A percentile compares a stretch with the other conserved stretches of the same genome.
phyloP scores from a whole-genome alignment of 2,113 vertebrate species.

The Sitta europaea region DNA sequence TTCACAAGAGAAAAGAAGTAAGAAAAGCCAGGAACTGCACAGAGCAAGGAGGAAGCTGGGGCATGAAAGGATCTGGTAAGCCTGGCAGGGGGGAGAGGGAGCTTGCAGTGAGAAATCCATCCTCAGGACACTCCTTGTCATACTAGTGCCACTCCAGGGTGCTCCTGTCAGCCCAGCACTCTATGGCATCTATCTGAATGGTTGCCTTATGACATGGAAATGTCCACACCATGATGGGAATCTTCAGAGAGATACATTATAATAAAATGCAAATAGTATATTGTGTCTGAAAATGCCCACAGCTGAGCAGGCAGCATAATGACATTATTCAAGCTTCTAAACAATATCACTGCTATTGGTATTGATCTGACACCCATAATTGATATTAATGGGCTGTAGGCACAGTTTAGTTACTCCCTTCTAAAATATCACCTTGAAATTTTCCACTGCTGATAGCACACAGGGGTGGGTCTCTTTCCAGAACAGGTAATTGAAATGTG shows the following conservation, averaged over 20 bases:
- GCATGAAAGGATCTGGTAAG: rapidly evolving
- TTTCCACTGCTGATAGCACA: neutral
- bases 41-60: neutral
- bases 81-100: neutral
- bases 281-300: neutral
- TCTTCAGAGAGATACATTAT: neutral
- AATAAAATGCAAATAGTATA: neutral
- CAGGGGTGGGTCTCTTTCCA: neutral
- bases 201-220: neutral
- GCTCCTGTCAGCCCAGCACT: neutral
- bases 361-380: constrained; percentile 29
- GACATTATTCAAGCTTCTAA: constrained; percentile 17
- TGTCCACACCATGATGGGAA: neutral
- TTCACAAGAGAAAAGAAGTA: neutral
- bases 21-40: neutral
- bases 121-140: rapidly evolving
- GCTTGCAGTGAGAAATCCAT: neutral
- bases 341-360: neutral
- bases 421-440: constrained; percentile 36
- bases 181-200: neutral
- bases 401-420: neutral
- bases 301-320: constrained; percentile 11
- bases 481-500: neutral
- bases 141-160: neutral
- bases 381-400: constrained; percentile 27